phyloP scores from a whole-genome alignment of 2,113 vertebrate species.

The Hyaena hyaena region DNA sequence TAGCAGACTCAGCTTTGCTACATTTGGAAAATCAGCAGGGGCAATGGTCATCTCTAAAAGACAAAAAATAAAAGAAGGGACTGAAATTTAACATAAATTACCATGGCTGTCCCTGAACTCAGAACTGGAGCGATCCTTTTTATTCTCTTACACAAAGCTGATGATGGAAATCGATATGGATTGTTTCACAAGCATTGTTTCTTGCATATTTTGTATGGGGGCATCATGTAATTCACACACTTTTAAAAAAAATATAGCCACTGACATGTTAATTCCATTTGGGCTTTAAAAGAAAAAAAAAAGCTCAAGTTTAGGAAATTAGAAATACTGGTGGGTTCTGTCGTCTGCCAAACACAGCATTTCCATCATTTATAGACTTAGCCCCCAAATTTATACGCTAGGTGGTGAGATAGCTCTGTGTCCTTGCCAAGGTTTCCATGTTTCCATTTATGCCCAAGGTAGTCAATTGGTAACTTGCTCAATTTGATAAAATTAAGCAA shows the following conservation, averaged over 20 bases:
- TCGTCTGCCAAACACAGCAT: background rate
- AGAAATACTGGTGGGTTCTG: slow-evolving; percentile 14
- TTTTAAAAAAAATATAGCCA: background rate
- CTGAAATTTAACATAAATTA: slow-evolving; percentile 70
- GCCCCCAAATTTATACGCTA: slow-evolving; percentile 7
- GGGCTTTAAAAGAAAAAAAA: slow-evolving; percentile 2
- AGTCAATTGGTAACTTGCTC: background rate
- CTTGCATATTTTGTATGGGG: background rate
- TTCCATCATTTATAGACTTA: slow-evolving; percentile 2
- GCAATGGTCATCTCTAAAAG: slow-evolving; percentile 57
- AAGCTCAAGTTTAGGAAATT: slow-evolving; percentile 29
- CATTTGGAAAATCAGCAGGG: slow-evolving; percentile 73
- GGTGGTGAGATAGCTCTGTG: background rate
- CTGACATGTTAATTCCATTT: slow-evolving; percentile 6
- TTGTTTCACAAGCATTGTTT: slow-evolving; percentile 57
- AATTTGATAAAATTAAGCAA: slow-evolving; percentile 21
- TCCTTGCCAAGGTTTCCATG: background rate
- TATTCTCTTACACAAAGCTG: background rate
- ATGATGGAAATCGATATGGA: slow-evolving; percentile 51
- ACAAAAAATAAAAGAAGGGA: slow-evolving; percentile 28
- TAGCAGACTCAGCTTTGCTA: slow-evolving; percentile 27
- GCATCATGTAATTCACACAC: background rate
- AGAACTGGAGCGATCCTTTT: slow-evolving; percentile 41
- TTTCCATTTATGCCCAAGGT: background rate
- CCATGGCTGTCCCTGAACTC: background rate